phyloP scores from a whole-genome alignment of 2,888 invertebrate species.

The Octodonta nipae region DNA sequence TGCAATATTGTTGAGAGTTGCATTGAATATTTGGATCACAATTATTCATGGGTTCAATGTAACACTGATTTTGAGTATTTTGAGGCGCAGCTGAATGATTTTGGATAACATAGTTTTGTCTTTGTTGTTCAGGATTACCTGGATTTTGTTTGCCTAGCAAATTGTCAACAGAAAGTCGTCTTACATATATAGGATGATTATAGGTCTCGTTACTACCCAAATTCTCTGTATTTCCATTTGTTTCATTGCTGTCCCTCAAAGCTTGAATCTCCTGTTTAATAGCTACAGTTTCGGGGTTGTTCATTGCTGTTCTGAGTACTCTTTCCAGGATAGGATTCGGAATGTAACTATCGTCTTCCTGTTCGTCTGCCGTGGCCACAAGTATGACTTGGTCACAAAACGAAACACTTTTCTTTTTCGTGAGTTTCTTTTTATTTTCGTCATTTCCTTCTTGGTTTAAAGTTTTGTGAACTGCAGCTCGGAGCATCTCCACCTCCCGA shows the following conservation, averaged over 20 bases:
- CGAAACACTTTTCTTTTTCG: slow-evolving; percentile 85
- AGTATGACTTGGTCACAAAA: slow-evolving; percentile 89
- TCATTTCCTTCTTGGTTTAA: slow-evolving; percentile 29
- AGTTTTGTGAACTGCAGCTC: slow-evolving; percentile 40
- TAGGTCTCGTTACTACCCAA: neutral
- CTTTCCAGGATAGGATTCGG: slow-evolving; percentile 82
- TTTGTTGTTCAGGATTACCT: slow-evolving; percentile 8
- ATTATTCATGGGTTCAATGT: slow-evolving; percentile 9
- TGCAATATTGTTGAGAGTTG: slow-evolving; percentile 17
- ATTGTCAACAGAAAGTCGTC: slow-evolving; percentile 27
- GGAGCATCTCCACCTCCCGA: slow-evolving; percentile 43
- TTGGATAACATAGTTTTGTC: slow-evolving; percentile 19
- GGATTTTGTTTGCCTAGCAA: slow-evolving; percentile 14
- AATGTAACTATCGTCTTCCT: slow-evolving; percentile 79
- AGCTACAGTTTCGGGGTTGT: slow-evolving; percentile 51
- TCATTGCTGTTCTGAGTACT: slow-evolving; percentile 69
- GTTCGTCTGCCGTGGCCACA: slow-evolving; percentile 84
- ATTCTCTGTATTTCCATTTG: neutral
- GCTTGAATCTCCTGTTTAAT: slow-evolving; percentile 40
- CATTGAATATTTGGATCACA: slow-evolving; percentile 26
- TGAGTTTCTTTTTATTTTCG: slow-evolving; percentile 40
- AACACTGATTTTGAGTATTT: slow-evolving; percentile 22
- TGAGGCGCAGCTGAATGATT: too few species aligned
- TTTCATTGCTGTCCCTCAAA: slow-evolving; percentile 25
- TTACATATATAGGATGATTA: slow-evolving; percentile 19